phyloP scores from a whole-genome alignment of 1,140 invertebrate genomes.

The Leptoteleia sp. region DNA sequence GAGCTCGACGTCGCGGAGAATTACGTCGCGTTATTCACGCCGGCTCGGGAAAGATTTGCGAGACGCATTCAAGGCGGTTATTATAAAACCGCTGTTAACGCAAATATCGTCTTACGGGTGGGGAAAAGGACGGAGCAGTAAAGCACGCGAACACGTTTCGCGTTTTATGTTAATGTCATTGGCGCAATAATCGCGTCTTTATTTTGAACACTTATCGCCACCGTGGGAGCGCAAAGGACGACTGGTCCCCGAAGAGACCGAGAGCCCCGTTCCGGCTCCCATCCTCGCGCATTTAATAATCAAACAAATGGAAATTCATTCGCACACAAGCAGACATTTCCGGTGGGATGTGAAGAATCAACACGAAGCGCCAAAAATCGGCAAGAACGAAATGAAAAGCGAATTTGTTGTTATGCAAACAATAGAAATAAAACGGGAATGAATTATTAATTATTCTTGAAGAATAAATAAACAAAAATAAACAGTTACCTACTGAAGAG shows the following conservation, averaged over 20 bases:
- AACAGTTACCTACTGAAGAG: no score
- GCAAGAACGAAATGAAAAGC: no score
- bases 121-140: no score
- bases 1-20: conserved; percentile 36
- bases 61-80: conserved; percentile 2
- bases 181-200: background rate
- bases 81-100: conserved; percentile 19
- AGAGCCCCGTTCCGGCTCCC: background rate
- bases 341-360: background rate
- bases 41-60: conserved; percentile 15
- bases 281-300: background rate
- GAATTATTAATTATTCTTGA: no score
- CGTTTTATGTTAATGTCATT: conserved; percentile 7
- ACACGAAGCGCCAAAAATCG: no score
- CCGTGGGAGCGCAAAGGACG: background rate
- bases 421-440: no score
- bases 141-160: background rate
- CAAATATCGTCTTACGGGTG: conserved; percentile 2
- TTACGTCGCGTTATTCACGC: conserved; percentile 42
- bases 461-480: no score
- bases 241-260: background rate
- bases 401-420: no score
- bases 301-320: background rate
- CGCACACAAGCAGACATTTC: background rate
- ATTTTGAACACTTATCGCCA: background rate